Evolutionary conservation across 2,797 vertebrate species (phyloP).

Genomic region (Lepus townsendii): DNA sequence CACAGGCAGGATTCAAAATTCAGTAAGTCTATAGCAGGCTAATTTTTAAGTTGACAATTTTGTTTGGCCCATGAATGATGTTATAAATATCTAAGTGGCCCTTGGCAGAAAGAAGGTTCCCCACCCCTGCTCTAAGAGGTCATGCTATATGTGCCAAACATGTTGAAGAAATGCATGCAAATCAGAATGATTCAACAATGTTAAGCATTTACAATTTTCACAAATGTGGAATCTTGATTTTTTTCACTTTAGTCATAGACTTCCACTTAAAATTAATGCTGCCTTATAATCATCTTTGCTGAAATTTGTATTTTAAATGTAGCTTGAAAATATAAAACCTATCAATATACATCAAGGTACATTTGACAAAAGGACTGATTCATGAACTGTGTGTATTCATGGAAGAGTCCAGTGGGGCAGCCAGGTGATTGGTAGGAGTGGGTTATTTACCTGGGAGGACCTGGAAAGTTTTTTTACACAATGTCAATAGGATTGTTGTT

Average conservation of each 20-base stretch:
- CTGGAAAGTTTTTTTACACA: slow-evolving; percentile 82
- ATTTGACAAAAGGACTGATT: slow-evolving; percentile 74
- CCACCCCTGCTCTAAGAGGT: not conserved
- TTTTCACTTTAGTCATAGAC: not conserved
- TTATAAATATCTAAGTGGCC: too few species aligned
- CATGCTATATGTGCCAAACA: not conserved
- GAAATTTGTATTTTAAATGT: slow-evolving; percentile 31
- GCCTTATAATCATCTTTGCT: slow-evolving; percentile 18
- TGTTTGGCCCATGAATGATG: too few species aligned
- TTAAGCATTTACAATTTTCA: not conserved
- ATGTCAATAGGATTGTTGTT: slow-evolving; percentile 79
- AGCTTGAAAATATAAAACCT: slow-evolving; percentile 46
- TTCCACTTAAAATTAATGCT: slow-evolving; percentile 26
- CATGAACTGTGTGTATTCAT: slow-evolving; percentile 67
- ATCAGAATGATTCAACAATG: not conserved
- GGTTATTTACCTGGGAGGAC: slow-evolving; percentile 83
- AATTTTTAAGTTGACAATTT: too few species aligned
- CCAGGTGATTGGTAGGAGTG: slow-evolving; percentile 76
- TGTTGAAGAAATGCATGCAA: not conserved
- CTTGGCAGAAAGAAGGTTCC: too few species aligned
- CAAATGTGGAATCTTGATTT: not conserved
- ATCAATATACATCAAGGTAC: slow-evolving; percentile 51
- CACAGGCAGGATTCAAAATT: too few species aligned
- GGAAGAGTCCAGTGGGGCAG: slow-evolving; percentile 46
- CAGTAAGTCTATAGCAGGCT: too few species aligned